Evolutionary conservation across 2,888 invertebrate genomes (phyloP).

Genomic region (Micoletzkya japonica): DNA sequence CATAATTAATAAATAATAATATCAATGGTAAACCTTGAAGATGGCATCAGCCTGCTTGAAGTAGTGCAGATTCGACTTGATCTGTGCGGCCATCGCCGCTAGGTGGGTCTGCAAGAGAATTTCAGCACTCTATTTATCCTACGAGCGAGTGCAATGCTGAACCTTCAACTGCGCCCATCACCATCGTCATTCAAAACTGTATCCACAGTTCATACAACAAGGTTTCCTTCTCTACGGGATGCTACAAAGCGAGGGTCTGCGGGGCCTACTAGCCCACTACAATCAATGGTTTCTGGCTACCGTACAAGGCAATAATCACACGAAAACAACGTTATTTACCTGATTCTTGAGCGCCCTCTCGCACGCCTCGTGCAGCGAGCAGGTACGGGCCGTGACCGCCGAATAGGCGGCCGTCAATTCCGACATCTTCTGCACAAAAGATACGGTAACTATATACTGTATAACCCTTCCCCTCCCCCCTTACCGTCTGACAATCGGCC

Average conservation of each 20-base stretch:
- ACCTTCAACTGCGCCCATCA: neutral
- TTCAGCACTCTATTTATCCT: neutral
- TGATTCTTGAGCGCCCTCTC: constrained; percentile 40
- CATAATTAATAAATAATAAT: neutral
- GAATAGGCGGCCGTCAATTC: constrained; percentile 51
- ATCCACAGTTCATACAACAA: no score
- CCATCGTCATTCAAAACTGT: no score
- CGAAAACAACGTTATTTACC: no score
- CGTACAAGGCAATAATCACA: no score
- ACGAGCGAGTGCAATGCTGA: neutral
- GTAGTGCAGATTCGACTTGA: constrained; percentile 60
- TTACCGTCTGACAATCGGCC: constrained; percentile 34
- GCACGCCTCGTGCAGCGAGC: constrained; percentile 60
- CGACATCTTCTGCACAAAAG: constrained; percentile 46
- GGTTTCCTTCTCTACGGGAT: no score
- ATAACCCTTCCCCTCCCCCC: neutral
- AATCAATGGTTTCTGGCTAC: neutral
- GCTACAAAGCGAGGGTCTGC: no score
- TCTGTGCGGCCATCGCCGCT: constrained; percentile 58
- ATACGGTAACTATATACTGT: neutral
- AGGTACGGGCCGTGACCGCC: constrained; percentile 57
- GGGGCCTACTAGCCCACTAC: no score
- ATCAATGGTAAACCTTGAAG: constrained; percentile 47
- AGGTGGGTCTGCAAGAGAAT: constrained; percentile 51
- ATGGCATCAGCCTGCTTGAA: constrained; percentile 61